Conservation (phyloP, 1,140 invertebrate species). For the Drosophila nebulosa region DNA sequence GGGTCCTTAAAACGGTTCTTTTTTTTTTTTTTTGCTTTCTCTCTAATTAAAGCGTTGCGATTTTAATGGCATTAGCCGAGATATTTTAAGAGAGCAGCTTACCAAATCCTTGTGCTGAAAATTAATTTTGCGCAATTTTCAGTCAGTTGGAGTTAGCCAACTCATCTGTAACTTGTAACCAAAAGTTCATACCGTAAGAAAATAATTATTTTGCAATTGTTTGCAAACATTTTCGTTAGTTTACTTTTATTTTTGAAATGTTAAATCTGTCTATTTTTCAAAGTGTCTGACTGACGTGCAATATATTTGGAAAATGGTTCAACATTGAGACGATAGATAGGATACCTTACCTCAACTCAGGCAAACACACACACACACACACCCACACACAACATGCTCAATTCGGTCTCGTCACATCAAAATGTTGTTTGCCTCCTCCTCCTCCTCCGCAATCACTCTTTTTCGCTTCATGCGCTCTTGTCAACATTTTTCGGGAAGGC, state of each 20-base stretch:
- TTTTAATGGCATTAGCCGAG: slow-evolving; percentile 32
- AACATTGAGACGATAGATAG: background rate
- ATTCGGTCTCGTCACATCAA: slow-evolving; percentile 54
- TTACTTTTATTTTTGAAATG: background rate
- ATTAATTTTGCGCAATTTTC: background rate
- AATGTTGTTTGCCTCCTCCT: slow-evolving; percentile 59
- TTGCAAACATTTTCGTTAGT: background rate
- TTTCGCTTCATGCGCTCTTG: slow-evolving; percentile 41
- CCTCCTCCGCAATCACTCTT: too few relatives aligned
- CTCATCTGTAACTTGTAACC: slow-evolving; percentile 7
- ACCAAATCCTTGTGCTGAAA: background rate
- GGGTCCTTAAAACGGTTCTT: background rate
- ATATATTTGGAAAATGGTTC: slow-evolving; percentile 22
- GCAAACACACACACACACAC: background rate
- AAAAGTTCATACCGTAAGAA: background rate
- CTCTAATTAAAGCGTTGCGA: slow-evolving; percentile 54
- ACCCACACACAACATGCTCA: slow-evolving; percentile 31
- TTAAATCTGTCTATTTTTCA: slow-evolving; percentile 46
- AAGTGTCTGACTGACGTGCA: slow-evolving; percentile 47
- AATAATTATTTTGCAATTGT: slow-evolving; percentile 25
- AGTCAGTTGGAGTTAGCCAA: background rate
- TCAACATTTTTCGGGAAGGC: slow-evolving; percentile 53
- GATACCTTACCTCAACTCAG: background rate
- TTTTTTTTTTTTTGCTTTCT: background rate
- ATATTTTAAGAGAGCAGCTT: slow-evolving; percentile 4